Base-by-base conservation (phyloP, 64 coral and sea anemone genomes). In the Dendrophyllia cribrosa region DNA sequence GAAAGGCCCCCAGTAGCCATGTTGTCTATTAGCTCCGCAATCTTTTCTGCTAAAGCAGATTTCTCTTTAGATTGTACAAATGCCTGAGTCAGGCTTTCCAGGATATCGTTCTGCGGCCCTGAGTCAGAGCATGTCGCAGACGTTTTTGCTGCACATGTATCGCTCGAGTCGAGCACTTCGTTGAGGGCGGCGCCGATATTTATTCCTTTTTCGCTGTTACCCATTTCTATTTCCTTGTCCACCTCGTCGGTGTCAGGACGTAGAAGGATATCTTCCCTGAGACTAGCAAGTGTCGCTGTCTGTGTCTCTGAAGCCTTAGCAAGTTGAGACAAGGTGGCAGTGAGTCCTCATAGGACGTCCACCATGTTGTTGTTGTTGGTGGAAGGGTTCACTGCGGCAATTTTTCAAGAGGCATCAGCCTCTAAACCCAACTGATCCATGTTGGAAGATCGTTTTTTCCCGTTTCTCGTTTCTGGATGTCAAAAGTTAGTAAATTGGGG, bases 1-100 rank as follows among this genome's bases (percentile, higher is more conserved):
- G n/a, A n/a, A n/a, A n/a, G n/a, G n/a, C n/a, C n/a, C n/a, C n/a
- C n/a, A n/a, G 69, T 9, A 72, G 69, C 69, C 21, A 34, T 72
- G 11, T 25, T 46, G 34, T 72, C 69, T 9, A 72, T 72, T 72
- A 72, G 69, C 24, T 10, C 34, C 21, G 21, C 69, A 72, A 72
- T 10, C 69, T 72, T 72, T 23, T 72, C 69, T 0, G 69, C 24
- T 72, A 72, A 26, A 13, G 69, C 69, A 43, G 0, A 72, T 72
- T 72, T 72, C 24, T 72, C 69, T 10, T 72, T 72, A 23, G 69
- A 2, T 23, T 25, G 69, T 69, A 79, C 88, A 12, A 79, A 90
- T 66, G 88, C 88, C 76, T 90, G 88, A 59, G 62, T 90, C 88
- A 90, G 88, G 88, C 88, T 90, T 51, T 90, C 76, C 47, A 90